Conservation (phyloP, 1,140 invertebrate genomes). For the Delia radicum region DNA sequence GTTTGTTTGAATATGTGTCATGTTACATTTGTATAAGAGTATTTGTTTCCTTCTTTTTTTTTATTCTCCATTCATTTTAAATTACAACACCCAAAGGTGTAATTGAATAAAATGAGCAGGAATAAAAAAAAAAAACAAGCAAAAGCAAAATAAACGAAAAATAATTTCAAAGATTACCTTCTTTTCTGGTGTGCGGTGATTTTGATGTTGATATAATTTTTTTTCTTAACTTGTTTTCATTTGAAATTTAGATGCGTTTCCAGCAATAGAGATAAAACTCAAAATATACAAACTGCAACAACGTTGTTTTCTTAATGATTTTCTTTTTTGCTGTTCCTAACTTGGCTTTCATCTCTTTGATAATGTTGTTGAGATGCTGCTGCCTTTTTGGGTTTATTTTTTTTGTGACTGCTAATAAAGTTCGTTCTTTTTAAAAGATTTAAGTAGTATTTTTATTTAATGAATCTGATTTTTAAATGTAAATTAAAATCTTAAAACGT, state of each 20-base stretch:
- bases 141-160: neutral
- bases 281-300: too few relatives aligned
- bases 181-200: neutral
- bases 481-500: too few relatives aligned
- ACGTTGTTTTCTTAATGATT: too few relatives aligned
- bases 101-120: slow-evolving; percentile 56
- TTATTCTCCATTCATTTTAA: slow-evolving; percentile 26
- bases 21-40: neutral
- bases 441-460: too few relatives aligned
- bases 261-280: neutral
- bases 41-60: slow-evolving; percentile 15
- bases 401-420: too few relatives aligned
- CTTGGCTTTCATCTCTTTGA: too few relatives aligned
- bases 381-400: too few relatives aligned
- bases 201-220: neutral
- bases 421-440: too few relatives aligned
- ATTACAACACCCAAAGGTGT: slow-evolving; percentile 56
- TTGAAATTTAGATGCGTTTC: neutral
- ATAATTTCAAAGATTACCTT: slow-evolving; percentile 2
- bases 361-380: too few relatives aligned
- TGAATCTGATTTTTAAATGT: too few relatives aligned
- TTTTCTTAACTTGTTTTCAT: neutral
- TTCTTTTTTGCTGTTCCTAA: too few relatives aligned
- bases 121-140: too few relatives aligned
- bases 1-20: slow-evolving; percentile 14